Base-by-base conservation (phyloP, 2,888 invertebrate species). In the Rhogogaster chlorosoma region DNA sequence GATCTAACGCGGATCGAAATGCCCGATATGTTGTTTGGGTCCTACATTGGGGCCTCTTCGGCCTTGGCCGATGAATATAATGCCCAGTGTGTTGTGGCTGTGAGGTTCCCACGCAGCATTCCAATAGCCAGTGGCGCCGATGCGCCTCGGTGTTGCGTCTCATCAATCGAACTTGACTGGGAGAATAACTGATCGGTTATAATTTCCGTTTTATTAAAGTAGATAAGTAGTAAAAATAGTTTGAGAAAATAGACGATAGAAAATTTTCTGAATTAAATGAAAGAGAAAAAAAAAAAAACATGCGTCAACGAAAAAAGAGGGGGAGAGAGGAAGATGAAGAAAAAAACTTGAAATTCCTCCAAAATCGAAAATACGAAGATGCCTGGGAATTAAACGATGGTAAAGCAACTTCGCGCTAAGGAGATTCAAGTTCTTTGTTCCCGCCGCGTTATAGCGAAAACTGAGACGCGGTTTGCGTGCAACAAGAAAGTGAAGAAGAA, bases 61-160 rank as follows among this genome's bases (percentile, higher is more conserved):
- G 26, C 82, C 64, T 83, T 83, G 82, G 82, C 9, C 64, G 45
- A 83, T 67, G 18, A 49, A 57, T 67, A 84, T 85, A 64, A 85
- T 78, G 53, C 49, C 70, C 70, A 70, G 77, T 84, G 78, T 84
- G 84, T 84, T 71, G 80, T 85, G 84, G 83, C 73, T 86, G 22
- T 80, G 45, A 85, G 86, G 75, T 80, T 84, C 73, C 71, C 78
- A 53, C 84, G 77, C 71, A 73, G 67, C 67, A 53, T 75, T 84
- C 75, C 42, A 36, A 22, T 61, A 45, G 67, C 77, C 77, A 64
- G 57, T 67, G 84, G 83, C 83, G 83, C 84, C 85, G 77, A 84
- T 86, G 75, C 70, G 84, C 22, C 45, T 77, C 49, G 5, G 18
- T 15, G 77, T 26, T 49, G 45, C 77, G 53, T 29, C 53, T 78